phyloP scores from a whole-genome alignment of 2,888 invertebrate species.

The Diaphora mendica region DNA sequence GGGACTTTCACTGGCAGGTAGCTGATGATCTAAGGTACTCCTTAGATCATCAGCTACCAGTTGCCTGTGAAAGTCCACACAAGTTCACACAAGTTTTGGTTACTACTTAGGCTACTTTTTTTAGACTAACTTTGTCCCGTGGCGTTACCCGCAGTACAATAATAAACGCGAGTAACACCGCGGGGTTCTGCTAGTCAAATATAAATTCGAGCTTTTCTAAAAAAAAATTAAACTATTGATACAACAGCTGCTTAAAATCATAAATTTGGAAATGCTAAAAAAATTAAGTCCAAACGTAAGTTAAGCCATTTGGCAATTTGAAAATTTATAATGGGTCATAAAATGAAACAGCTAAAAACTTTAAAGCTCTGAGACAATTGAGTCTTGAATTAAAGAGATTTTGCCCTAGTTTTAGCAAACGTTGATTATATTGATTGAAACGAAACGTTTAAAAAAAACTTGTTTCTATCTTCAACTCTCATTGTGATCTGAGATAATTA shows the following conservation, averaged over 20 bases:
- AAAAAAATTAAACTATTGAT: not conserved
- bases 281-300: not conserved
- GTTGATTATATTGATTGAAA: slow-evolving; percentile 58
- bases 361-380: slow-evolving; percentile 45
- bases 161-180: no score
- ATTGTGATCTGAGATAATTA: slow-evolving; percentile 64
- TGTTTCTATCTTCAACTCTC: slow-evolving; percentile 62
- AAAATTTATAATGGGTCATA: slow-evolving; percentile 28
- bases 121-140: no score
- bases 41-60: no score
- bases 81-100: no score
- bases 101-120: no score
- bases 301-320: not conserved
- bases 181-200: no score
- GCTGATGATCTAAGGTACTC: no score
- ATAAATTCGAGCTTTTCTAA: no score
- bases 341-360: slow-evolving; percentile 29
- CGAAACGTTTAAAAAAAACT: slow-evolving; percentile 61
- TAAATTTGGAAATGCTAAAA: no score
- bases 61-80: no score
- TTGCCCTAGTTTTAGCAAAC: slow-evolving; percentile 55
- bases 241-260: not conserved
- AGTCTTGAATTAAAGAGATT: slow-evolving; percentile 50
- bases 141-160: no score
- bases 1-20: no score